Evolutionary conservation across 2,888 invertebrate genomes (phyloP).

Genomic region (Strigamia crassipes): DNA sequence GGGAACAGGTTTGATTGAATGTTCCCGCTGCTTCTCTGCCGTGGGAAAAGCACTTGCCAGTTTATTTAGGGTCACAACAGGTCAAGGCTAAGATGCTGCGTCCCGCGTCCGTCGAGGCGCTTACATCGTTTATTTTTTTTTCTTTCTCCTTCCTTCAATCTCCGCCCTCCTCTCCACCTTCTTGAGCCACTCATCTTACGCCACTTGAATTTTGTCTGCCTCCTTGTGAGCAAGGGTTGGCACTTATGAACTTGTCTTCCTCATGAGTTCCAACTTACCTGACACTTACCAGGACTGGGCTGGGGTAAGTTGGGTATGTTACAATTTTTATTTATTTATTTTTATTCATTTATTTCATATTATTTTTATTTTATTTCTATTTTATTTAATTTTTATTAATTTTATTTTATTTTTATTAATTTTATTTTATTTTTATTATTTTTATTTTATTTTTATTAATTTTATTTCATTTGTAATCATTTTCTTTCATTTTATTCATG

Average conservation of each 20-base stretch:
- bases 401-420: no score
- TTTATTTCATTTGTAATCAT: background rate
- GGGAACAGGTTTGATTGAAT: conserved; percentile 47
- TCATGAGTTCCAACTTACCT: conserved; percentile 24
- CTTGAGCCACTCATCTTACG: conserved; percentile 28
- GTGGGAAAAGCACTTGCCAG: conserved; percentile 44
- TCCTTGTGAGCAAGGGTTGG: conserved; percentile 15
- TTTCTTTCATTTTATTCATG: no score
- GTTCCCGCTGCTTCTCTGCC: conserved; percentile 20
- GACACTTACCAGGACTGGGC: conserved; percentile 15
- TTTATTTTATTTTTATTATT: background rate
- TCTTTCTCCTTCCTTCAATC: background rate
- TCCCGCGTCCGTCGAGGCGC: conserved; percentile 29
- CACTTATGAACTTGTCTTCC: conserved; percentile 14
- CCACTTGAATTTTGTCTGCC: background rate
- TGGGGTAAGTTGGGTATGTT: conserved; percentile 31
- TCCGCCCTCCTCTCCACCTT: conserved; percentile 21
- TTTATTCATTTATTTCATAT: no score
- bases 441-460: background rate
- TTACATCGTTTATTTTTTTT: background rate
- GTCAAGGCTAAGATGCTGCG: conserved; percentile 47
- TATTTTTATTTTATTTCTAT: background rate
- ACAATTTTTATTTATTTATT: background rate
- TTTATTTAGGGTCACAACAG: conserved; percentile 45
- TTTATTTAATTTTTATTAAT: background rate